Evolutionary conservation across 2,888 invertebrate species (phyloP), one percentile per base, ranked within the genome.

Genomic region (Polietes domitor): DNA sequence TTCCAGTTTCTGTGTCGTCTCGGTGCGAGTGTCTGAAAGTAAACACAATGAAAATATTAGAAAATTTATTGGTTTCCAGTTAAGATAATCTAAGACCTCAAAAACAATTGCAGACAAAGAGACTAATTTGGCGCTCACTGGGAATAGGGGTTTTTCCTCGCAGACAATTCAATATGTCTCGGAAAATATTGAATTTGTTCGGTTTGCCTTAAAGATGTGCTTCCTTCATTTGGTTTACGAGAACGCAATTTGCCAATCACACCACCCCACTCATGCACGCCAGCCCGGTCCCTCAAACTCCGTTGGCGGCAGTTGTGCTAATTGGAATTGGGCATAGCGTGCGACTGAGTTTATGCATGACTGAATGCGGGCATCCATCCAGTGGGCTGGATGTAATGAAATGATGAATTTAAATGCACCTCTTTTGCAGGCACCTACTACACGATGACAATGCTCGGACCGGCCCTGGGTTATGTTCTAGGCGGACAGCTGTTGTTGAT

Each of bases 401-500:
- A 17, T 50, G 53, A 17, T 58, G 7, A 58, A 15, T 58, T 19
- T 1, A 15, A 58, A 58, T 26, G 55, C 10, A 10, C 10, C 58
- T 53, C 50, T 72, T 32, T 10, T 92, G 0, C 92, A 95, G 96
- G 96, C 79, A 94, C 96, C 58, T 97, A 96, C 92, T 97, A 96
- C 91, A 96, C 96, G 15, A 96, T 96, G 94, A 96, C 96, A 21
- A 95, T 96, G 72, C 94, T 97, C 87, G 97, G 97, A 4, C 96
- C 97, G 17, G 96, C 96, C 55, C 91, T 97, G 88, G 98, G 98
- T 55, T 97, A 96, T 91, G 95, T 97, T 32, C 91, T 96, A n/a
- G 97, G 97, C 3, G 97, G 97, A 0, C 95, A 96, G 89, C 93
- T 97, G 89, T 93, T 97, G 85, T 94, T 95, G 86, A 93, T 97